Conservation (phyloP, 2,113 vertebrate genomes). For the Catagonus wagneri region DNA sequence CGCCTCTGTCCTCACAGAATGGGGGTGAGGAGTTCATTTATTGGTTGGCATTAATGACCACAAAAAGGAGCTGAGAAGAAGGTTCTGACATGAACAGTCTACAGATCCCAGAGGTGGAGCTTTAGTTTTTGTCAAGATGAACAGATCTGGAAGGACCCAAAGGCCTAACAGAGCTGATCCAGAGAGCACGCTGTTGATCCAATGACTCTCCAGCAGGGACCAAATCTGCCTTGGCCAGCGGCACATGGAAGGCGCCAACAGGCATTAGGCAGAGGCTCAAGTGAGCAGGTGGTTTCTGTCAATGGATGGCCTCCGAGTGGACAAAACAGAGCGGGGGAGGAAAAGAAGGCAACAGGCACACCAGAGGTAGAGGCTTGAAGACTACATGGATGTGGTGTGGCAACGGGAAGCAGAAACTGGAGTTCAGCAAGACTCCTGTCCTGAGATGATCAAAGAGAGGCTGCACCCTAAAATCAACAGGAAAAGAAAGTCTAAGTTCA, state of each 20-base stretch:
- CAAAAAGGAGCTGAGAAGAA: not conserved
- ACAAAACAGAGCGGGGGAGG: not conserved
- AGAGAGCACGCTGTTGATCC: slow-evolving; percentile 19
- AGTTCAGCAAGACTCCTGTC: not conserved
- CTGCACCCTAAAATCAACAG: not conserved
- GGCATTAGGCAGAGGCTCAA: slow-evolving; percentile 64
- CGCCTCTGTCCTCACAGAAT: not conserved
- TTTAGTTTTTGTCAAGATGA: slow-evolving; percentile 56
- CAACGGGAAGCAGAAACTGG: not conserved
- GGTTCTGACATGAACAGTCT: slow-evolving; percentile 35
- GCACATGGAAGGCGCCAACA: slow-evolving; percentile 1
- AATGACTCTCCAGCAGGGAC: slow-evolving; percentile 17
- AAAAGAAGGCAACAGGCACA: not conserved
- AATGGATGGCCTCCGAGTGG: slow-evolving; percentile 13
- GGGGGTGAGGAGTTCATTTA: not conserved
- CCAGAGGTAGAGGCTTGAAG: not conserved
- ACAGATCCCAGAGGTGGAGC: not conserved
- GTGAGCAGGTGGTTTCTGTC: slow-evolving; percentile 60
- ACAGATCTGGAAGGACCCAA: slow-evolving; percentile 35
- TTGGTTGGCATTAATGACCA: not conserved
- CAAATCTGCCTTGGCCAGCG: slow-evolving; percentile 57
- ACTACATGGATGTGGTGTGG: not conserved
- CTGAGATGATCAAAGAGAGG: not conserved
- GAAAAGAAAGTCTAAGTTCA: not conserved
- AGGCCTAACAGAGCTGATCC: slow-evolving; percentile 24